Base-by-base conservation (phyloP, 37 sponge, comb jelly and placozoan genomes). In the Geodia barretti region DNA sequence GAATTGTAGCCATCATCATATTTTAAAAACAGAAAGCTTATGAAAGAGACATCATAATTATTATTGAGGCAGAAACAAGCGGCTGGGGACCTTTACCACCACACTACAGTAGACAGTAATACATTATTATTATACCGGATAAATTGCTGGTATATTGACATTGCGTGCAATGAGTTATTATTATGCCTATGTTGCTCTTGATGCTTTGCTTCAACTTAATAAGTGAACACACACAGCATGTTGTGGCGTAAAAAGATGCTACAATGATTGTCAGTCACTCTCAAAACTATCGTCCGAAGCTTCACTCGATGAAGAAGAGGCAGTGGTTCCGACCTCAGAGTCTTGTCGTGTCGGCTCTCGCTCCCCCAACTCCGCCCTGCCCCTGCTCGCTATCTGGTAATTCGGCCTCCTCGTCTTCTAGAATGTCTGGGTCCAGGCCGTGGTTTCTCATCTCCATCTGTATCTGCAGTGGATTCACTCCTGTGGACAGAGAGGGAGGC, bases 371-470 rank as follows among this genome's bases (percentile, higher is more conserved):
- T 28, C 60, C 80, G 40, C 60, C 79, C 34, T 25, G 54, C 14
- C 8, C 64, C 2, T 67, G 61, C 1, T 69, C 81, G 14, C 14
- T 47, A 67, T 68, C 66, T 5, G 85, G 85, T 37, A 83, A 71
- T 4, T 79, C 85, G 31, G 90, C 85, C 74, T 89, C 85, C 75
- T 84, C 85, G 75, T 89, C 75, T 89, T 96, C 93, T 20, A 96
- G 21, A 0, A 86, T 59, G 37, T 90, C 91, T 39, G 97, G 97
- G 60, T 96, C 75, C 26, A 96, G 88, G 3, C 97, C 97, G 23
- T 93, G 77, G 21, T 41, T 69, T 64, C 76, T 84, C 97, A 96
- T 96, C 38, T 90, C 84, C 77, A 93, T 84, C 5, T 77, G 70
- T 34, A 96, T 66, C 64, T 93, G 94, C 62, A 85, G 60, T 8